Base-by-base conservation (phyloP, 1,140 invertebrate genomes). In the Camponotus floridanus region DNA sequence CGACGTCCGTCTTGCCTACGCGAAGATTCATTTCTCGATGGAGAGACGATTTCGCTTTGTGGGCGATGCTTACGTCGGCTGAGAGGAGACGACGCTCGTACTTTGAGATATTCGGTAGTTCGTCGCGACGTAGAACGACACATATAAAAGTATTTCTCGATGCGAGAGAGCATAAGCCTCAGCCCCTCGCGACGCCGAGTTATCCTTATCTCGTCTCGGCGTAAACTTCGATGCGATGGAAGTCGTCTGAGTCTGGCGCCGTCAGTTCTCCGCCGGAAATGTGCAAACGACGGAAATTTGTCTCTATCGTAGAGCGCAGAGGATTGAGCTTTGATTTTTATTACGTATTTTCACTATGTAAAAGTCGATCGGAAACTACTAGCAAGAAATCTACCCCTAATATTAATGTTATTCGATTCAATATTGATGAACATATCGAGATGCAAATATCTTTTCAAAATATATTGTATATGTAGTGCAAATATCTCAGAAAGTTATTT, bases 121-220 rank as follows among this genome's bases (percentile, higher is more conserved):
- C 85, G 78, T 87, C 85, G 85, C 86, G 79, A 90, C 83, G 86
- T 83, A 39, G 76, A 91, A 89, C 85, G 89, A 88, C 86, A 86
- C 90, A 92, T 90, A 92, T 91, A 92, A 92, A 91, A 91, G 88
- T 85, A 80, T 88, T 26, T 71, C 62, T 68, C 76, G 76, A 90
- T 85, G 76, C 74, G 85, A 65, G 83, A 78, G 83, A 78, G 86
- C 76, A 76, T 87, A 89, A 84, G 74, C 57, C 48, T 18, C 31
- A 42, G 64, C 85, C 88, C 87, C 73, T 86, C 87, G 87, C 71
- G 71, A 90, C 87, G 85, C 65, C 55, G 67, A 83, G 71, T 92
- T 91, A 90, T 92, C 87, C 89, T 92, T 91, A 92, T 92, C 89
- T 91, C 88, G 51, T 92, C 88, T 87, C 68, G 70, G 42, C 39